phyloP scores from a whole-genome alignment of 2,888 invertebrate species.

The Empis livida region DNA sequence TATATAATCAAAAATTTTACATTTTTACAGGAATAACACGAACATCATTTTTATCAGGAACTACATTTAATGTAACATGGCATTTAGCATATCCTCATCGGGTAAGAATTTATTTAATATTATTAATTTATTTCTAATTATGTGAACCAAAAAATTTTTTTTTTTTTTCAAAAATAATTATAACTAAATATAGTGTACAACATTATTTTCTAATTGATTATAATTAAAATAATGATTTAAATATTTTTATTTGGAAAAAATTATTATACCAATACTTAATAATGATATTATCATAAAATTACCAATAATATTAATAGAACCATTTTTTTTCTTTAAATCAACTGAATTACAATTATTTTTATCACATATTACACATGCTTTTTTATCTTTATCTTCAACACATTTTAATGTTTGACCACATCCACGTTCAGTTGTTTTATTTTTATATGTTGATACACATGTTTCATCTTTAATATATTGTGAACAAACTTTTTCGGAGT shows the following conservation, averaged over 20 bases:
- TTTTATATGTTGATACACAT: conserved; percentile 17
- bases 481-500: conserved; percentile 18
- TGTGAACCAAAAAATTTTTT: too few relatives aligned
- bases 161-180: too few relatives aligned
- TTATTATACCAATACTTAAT: conserved; percentile 2
- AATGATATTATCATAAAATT: neutral
- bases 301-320: neutral
- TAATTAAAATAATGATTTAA: too few relatives aligned
- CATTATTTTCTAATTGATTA: too few relatives aligned
- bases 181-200: too few relatives aligned
- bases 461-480: conserved; percentile 18
- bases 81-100: conserved; percentile 86
- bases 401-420: conserved; percentile 22
- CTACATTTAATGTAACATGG: conserved; percentile 82
- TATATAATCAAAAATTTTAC: conserved; percentile 8
- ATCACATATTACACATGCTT: conserved; percentile 20
- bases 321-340: conserved; percentile 13
- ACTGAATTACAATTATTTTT: conserved; percentile 22
- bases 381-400: conserved; percentile 15
- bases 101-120: conserved; percentile 40
- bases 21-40: conserved; percentile 56
- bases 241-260: neutral
- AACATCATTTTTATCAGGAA: conserved; percentile 69
- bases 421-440: conserved; percentile 19
- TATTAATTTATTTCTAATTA: too few relatives aligned